phyloP scores from a whole-genome alignment of 2,113 vertebrate genomes.

The Protobothrops mucrosquamatus region DNA sequence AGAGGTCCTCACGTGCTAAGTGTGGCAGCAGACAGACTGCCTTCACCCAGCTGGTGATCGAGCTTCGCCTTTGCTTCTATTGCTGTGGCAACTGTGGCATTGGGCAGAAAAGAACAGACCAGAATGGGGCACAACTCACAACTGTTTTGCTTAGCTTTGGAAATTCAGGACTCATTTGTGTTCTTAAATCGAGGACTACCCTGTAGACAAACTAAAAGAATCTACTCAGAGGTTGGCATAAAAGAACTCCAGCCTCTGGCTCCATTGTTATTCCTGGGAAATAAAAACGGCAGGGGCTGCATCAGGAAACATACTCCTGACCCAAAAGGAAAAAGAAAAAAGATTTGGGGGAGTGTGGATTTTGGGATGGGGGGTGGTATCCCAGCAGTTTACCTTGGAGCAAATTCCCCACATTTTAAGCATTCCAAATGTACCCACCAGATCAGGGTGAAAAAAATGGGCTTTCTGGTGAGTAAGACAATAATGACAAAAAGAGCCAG shows the following conservation, averaged over 20 bases:
- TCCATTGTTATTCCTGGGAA: neutral
- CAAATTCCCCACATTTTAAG: too few species aligned
- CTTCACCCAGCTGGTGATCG: neutral
- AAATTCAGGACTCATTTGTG: neutral
- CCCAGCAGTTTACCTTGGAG: too few species aligned
- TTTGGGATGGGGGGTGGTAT: too few species aligned
- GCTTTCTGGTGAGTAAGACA: too few species aligned
- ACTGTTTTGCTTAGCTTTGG: too few species aligned
- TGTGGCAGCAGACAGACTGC: neutral
- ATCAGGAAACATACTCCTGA: neutral
- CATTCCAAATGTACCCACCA: too few species aligned
- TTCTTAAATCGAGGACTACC: neutral
- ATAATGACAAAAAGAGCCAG: too few species aligned
- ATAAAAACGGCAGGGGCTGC: neutral
- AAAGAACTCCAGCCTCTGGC: neutral
- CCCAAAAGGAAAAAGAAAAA: neutral
- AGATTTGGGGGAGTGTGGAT: neutral
- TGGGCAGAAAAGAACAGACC: neutral
- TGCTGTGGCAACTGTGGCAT: too few species aligned
- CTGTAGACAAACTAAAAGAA: neutral
- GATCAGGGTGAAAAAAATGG: too few species aligned
- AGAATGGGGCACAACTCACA: neutral
- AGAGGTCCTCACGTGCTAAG: neutral
- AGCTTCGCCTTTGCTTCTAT: neutral
- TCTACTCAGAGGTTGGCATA: neutral